Percentiles rank a stretch among this genome's conserved stretches.
These are phyloP conservation scores for Paracentrotus lividus DNA, from an alignment of 53 echinoderm and acorn worm genomes.

Conservation along the genomic window DNA sequence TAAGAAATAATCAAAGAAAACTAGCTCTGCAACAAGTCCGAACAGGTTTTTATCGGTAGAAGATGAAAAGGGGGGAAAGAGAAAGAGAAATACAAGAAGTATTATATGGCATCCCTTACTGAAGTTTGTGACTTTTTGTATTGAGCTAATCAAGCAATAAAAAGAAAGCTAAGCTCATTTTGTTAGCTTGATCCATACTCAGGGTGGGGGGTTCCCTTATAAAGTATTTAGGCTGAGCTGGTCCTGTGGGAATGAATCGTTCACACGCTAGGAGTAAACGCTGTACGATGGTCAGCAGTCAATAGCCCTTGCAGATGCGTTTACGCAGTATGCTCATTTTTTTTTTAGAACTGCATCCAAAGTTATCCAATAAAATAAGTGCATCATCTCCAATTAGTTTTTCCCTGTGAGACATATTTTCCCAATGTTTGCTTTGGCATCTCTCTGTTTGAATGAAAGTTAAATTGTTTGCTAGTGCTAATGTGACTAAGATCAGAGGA, in stretches of 20 bases:
- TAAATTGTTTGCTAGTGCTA: neutral
- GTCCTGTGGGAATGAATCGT: neutral
- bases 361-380: too few species aligned
- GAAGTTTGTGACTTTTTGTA: slow-evolving; percentile 4
- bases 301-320: too few species aligned
- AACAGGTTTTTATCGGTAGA: neutral
- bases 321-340: too few species aligned
- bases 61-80: neutral
- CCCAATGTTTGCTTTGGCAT: too few species aligned
- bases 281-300: too few species aligned
- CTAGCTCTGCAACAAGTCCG: neutral
- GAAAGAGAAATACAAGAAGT: neutral
- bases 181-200: slow-evolving; percentile 3
- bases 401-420: too few species aligned
- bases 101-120: neutral
- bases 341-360: too few species aligned
- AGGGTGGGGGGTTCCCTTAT: slow-evolving; percentile 4
- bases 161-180: slow-evolving; percentile 45
- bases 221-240: slow-evolving; percentile 13
- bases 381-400: neutral
- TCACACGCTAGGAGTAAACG: too few species aligned
- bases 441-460: neutral
- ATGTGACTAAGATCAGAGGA: neutral
- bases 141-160: slow-evolving; percentile 44
- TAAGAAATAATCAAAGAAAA: neutral